Percentiles rank a stretch among this genome's conserved stretches.
Conservation (phyloP, 2,888 invertebrate species). For the Temnothorax ravouxi region DNA sequence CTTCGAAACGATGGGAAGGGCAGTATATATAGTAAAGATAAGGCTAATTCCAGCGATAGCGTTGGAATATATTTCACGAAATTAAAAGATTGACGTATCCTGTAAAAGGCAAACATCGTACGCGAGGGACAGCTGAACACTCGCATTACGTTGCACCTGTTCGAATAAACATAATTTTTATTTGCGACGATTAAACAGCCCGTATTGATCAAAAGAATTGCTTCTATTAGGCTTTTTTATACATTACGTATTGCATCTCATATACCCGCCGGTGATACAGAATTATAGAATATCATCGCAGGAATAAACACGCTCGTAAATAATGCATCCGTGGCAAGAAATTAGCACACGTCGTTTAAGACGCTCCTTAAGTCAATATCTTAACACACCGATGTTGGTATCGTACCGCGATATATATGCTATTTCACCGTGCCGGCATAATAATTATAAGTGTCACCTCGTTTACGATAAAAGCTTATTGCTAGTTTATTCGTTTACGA, state of each 20-base stretch:
- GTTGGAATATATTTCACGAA: conserved; percentile 21
- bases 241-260: conserved; percentile 10
- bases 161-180: conserved; percentile 53
- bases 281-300: neutral
- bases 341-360: neutral
- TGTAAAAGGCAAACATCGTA: conserved; percentile 35
- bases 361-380: neutral
- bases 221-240: conserved; percentile 5
- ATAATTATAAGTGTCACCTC: conserved; percentile 26
- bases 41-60: neutral
- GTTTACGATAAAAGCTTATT: conserved; percentile 40
- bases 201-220: conserved; percentile 37
- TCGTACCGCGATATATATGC: neutral
- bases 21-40: neutral
- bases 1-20: neutral
- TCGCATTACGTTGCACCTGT: conserved; percentile 65
- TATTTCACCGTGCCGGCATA: neutral
- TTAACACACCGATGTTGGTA: neutral
- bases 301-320: conserved; percentile 13
- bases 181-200: conserved; percentile 44
- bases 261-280: neutral
- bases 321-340: neutral
- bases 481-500: conserved; percentile 25
- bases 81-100: conserved; percentile 30
- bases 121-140: conserved; percentile 61